Conservation (phyloP, 2,797 vertebrate species). For the Pantherophis alleghaniensis region DNA sequence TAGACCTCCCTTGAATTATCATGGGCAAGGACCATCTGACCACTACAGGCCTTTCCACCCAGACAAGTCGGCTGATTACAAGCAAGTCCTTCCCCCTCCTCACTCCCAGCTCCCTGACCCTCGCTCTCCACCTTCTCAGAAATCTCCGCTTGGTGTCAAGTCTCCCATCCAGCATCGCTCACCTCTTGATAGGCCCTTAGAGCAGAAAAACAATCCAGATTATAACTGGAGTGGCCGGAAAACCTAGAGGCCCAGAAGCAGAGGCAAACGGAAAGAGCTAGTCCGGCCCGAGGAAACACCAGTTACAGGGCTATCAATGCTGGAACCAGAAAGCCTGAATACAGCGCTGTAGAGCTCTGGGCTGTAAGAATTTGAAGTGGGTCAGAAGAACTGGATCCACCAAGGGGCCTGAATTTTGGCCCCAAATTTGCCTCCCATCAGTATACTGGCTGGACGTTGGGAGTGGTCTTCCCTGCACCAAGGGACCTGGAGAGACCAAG, state of each 20-base stretch:
- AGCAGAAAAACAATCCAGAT: slow-evolving; percentile 85
- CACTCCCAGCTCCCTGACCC: slow-evolving; percentile 81
- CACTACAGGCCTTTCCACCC: slow-evolving; percentile 90
- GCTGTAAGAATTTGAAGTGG: slow-evolving; percentile 50
- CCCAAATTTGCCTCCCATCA: slow-evolving; percentile 47
- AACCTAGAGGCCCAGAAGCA: slow-evolving; percentile 67
- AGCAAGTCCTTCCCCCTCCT: slow-evolving; percentile 76
- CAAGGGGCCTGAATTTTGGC: slow-evolving; percentile 45
- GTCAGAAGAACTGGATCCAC: slow-evolving; percentile 48
- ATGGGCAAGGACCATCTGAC: slow-evolving; percentile 82
- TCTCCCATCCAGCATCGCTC: slow-evolving; percentile 81
- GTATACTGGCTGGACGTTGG: slow-evolving; percentile 30
- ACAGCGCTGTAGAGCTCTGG: slow-evolving; percentile 66
- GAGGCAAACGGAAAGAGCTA: slow-evolving; percentile 27
- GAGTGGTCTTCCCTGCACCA: slow-evolving; percentile 42
- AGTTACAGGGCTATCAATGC: slow-evolving; percentile 51
- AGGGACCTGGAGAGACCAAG: slow-evolving; percentile 32
- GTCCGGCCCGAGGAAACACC: slow-evolving; percentile 40
- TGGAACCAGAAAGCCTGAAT: slow-evolving; percentile 61
- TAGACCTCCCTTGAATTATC: slow-evolving; percentile 78
- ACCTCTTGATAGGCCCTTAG: slow-evolving; percentile 83
- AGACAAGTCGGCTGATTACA: slow-evolving; percentile 82
- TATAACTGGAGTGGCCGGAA: slow-evolving; percentile 93
- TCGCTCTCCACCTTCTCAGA: slow-evolving; percentile 90
- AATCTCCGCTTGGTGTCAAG: slow-evolving; percentile 88